Conservation (phyloP, 2,113 vertebrate genomes). For the Nansenia antarctica region DNA sequence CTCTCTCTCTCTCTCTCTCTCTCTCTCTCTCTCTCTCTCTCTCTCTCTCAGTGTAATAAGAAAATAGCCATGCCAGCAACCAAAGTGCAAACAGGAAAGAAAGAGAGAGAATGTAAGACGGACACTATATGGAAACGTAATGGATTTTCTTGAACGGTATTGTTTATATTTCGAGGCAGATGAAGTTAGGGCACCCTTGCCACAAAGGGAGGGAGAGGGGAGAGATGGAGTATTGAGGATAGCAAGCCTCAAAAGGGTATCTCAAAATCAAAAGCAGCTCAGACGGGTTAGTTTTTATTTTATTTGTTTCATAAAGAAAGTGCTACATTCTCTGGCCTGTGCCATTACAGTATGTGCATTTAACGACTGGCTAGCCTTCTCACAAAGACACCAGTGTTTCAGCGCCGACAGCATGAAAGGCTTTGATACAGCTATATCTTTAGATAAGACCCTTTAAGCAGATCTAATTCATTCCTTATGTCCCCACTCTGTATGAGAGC, state of each 20-base stretch:
- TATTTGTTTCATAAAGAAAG: too few species aligned
- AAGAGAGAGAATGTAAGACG: constrained; percentile 9
- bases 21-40: too few species aligned
- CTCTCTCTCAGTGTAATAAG: too few species aligned
- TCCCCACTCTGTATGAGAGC: too few species aligned
- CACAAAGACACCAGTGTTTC: constrained; percentile 7
- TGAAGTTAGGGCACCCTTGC: too few species aligned
- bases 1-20: too few species aligned
- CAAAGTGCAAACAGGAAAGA: neutral
- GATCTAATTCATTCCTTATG: too few species aligned
- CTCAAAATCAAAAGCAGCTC: too few species aligned
- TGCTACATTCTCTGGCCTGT: constrained; percentile 21
- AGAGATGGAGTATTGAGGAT: constrained; percentile 18
- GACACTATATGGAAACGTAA: neutral
- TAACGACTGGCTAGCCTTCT: neutral
- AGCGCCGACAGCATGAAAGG: neutral
- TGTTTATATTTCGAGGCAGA: too few species aligned
- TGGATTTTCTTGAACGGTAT: too few species aligned
- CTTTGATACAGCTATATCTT: neutral
- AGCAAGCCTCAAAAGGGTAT: constrained; percentile 24
- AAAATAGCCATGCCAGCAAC: too few species aligned
- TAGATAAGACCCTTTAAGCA: neutral
- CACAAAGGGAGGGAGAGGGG: neutral
- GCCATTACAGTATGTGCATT: constrained; percentile 17
- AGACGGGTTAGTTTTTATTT: too few species aligned